Conservation (phyloP, 2,797 vertebrate genomes). For the Petrocephalus schoutedeni region DNA sequence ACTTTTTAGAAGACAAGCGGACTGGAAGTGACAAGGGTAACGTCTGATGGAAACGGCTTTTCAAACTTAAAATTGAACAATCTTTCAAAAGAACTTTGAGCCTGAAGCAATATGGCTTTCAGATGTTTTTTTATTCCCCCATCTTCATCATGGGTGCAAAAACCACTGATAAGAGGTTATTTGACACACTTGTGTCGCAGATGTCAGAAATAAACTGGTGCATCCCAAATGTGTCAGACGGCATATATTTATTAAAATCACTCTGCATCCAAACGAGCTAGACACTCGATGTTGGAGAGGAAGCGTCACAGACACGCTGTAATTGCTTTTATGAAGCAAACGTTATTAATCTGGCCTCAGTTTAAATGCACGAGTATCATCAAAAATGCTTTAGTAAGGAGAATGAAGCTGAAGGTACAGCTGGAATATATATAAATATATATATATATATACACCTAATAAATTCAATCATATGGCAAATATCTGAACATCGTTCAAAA, state of each 20-base stretch:
- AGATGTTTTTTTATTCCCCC: conserved; percentile 10
- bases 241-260: neutral
- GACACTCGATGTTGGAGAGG: neutral
- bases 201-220: conserved; percentile 52
- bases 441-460: neutral
- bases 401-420: conserved; percentile 9
- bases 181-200: conserved; percentile 50
- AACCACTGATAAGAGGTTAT: conserved; percentile 20
- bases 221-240: conserved; percentile 48
- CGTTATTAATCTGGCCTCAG: neutral
- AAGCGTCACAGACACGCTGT: conserved; percentile 3
- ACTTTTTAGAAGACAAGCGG: neutral
- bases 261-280: conserved; percentile 12
- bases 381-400: neutral
- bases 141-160: conserved; percentile 12
- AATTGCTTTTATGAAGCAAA: conserved; percentile 10
- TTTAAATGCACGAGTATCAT: neutral
- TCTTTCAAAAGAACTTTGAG: neutral
- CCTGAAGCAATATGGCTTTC: conserved; percentile 18
- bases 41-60: neutral
- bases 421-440: neutral
- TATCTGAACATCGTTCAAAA: neutral
- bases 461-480: neutral
- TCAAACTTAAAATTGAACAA: conserved; percentile 12
- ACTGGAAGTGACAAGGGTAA: neutral